Percentiles rank a stretch among this genome's conserved stretches.
Evolutionary conservation across 2,113 vertebrate species (phyloP).

Genomic region (Collichthys lucidus): DNA sequence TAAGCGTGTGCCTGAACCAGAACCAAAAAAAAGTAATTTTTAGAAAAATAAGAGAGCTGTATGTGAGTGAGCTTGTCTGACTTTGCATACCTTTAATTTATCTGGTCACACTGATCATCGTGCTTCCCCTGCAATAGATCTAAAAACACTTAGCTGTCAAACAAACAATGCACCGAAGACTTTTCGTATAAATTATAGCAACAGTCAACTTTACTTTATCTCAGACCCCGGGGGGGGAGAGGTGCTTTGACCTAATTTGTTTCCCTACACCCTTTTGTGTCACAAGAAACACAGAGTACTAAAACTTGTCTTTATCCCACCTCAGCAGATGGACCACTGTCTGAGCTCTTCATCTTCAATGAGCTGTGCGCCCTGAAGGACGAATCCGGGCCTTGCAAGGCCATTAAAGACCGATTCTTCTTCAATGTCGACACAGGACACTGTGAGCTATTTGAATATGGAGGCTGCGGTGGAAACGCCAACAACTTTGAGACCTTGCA

Average conservation of each 20-base stretch:
- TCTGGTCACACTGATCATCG: not conserved
- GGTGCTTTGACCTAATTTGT: conserved; percentile 58
- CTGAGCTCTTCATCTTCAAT: conserved; percentile 77
- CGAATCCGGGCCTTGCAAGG: conserved; percentile 89
- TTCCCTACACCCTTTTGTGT: conserved; percentile 13
- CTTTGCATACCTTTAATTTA: conserved; percentile 26
- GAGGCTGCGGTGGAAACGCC: conserved; percentile 92
- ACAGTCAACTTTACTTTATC: conserved; percentile 49
- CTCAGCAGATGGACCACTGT: conserved; percentile 49
- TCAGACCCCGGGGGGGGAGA: conserved; percentile 51
- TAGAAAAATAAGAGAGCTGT: not conserved
- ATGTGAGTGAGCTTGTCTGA: not conserved
- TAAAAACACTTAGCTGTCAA: conserved; percentile 46
- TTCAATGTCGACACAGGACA: conserved; percentile 84
- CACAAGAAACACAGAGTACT: conserved; percentile 24
- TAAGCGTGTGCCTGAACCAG: not conserved
- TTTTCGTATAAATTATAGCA: conserved; percentile 36
- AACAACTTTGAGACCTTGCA: conserved; percentile 90
- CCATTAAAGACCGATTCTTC: conserved; percentile 84
- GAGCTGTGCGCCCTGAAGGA: conserved; percentile 88
- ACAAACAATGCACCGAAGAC: conserved; percentile 13
- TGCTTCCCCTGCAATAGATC: conserved; percentile 15
- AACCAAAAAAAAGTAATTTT: not conserved
- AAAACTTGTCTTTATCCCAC: conserved; percentile 46
- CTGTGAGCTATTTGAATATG: conserved; percentile 90